phyloP scores from a whole-genome alignment of 2,888 invertebrate species.

The Brachypterus glaber region DNA sequence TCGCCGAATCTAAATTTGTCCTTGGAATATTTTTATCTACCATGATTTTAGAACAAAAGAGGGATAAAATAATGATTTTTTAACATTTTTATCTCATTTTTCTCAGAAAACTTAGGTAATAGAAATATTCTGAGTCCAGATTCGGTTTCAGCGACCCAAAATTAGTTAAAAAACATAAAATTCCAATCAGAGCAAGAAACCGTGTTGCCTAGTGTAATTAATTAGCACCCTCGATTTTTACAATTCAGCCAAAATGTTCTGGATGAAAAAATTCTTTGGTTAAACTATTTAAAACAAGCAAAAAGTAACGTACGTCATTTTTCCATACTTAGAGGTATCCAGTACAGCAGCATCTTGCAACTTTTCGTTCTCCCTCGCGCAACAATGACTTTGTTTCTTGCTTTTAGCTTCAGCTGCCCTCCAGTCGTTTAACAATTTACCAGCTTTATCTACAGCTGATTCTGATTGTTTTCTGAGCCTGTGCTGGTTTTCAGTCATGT shows the following conservation, averaged over 20 bases:
- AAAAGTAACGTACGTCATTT: slow-evolving; percentile 27
- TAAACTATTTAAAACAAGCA: slow-evolving; percentile 2
- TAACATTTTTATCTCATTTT: too few relatives aligned
- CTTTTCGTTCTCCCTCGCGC: slow-evolving; percentile 85
- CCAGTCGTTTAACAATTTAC: slow-evolving; percentile 74
- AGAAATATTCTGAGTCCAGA: too few relatives aligned
- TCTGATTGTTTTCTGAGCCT: slow-evolving; percentile 65
- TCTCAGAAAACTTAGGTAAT: too few relatives aligned
- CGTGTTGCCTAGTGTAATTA: too few relatives aligned
- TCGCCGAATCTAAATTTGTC: too few relatives aligned
- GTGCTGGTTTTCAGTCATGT: slow-evolving; percentile 60
- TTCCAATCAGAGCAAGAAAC: too few relatives aligned
- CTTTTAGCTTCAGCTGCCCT: slow-evolving; percentile 77
- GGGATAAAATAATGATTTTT: too few relatives aligned
- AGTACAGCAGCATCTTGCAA: slow-evolving; percentile 70
- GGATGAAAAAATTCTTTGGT: slow-evolving; percentile 11
- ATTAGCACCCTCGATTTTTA: too few relatives aligned
- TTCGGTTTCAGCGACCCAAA: too few relatives aligned
- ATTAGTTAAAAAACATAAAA: too few relatives aligned
- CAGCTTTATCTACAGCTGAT: slow-evolving; percentile 75
- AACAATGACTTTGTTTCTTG: slow-evolving; percentile 79
- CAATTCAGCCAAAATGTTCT: slow-evolving; percentile 3
- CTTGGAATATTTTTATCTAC: too few relatives aligned
- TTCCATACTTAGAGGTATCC: slow-evolving; percentile 42
- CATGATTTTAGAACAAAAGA: too few relatives aligned